Conservation (phyloP, 2,797 vertebrate genomes). For the Tapirus indicus region DNA sequence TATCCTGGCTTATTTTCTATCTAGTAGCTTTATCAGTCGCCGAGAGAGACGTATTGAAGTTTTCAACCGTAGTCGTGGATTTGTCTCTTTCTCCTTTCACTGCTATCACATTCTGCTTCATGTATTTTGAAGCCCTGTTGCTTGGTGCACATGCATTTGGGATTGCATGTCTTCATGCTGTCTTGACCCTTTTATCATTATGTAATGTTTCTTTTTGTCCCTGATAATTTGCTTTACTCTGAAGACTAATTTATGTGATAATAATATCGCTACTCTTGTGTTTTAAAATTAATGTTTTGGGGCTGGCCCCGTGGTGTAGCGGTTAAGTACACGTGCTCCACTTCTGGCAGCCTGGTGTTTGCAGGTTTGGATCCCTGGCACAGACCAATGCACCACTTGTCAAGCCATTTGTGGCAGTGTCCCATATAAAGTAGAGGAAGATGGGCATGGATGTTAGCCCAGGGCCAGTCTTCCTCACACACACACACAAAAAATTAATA, state of each 20-base stretch:
- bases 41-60: neutral
- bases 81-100: neutral
- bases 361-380: too few relatives aligned
- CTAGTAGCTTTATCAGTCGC: neutral
- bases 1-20: neutral
- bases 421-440: too few relatives aligned
- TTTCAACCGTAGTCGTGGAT: rapidly evolving
- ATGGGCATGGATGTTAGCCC: too few relatives aligned
- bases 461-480: too few relatives aligned
- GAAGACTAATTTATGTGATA: neutral
- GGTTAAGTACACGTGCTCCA: too few relatives aligned
- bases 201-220: too few relatives aligned
- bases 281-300: neutral
- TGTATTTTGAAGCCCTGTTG: neutral
- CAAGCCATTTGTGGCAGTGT: too few relatives aligned
- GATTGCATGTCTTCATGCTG: neutral
- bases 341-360: too few relatives aligned
- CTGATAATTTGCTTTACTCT: neutral
- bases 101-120: neutral
- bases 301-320: too few relatives aligned
- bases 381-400: too few relatives aligned
- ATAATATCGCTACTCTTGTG: neutral
- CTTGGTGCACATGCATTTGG: neutral
- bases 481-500: neutral
- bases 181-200: neutral